phyloP scores from a whole-genome alignment of 1,140 invertebrate genomes.

The Pseudomyrmex concolor region DNA sequence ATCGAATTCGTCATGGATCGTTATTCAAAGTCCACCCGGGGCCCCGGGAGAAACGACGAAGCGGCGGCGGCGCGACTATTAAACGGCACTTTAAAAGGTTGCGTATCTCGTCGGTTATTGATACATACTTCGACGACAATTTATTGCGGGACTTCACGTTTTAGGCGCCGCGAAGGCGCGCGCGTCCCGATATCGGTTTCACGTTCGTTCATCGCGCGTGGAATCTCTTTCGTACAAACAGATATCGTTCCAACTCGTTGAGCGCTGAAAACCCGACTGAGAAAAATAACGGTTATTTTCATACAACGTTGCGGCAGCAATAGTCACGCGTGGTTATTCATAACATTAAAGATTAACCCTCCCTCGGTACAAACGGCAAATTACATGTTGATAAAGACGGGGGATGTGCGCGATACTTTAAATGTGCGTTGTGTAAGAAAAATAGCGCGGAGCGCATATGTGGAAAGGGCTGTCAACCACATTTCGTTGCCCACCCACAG shows the following conservation, averaged over 20 bases:
- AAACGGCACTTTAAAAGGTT: constrained; percentile 38
- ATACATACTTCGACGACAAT: constrained; percentile 61
- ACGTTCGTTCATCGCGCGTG: background rate
- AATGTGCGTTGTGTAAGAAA: constrained; percentile 26
- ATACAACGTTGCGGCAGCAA: background rate
- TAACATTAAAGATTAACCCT: constrained; percentile 27
- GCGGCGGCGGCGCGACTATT: constrained; percentile 34
- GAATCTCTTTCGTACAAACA: background rate
- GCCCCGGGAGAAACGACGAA: constrained; percentile 3
- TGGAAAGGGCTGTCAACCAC: background rate
- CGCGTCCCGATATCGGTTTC: background rate
- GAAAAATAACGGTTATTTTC: constrained; percentile 34
- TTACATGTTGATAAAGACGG: background rate
- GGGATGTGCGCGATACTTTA: background rate
- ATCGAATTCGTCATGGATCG: constrained; percentile 71
- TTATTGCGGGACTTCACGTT: constrained; percentile 41
- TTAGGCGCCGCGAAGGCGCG: constrained; percentile 27
- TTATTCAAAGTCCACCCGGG: constrained; percentile 65
- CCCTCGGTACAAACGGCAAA: background rate
- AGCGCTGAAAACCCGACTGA: background rate
- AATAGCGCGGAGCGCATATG: background rate
- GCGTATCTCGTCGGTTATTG: constrained; percentile 46
- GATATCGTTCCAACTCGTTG: background rate
- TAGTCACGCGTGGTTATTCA: background rate
- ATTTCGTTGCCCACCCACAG: too few relatives aligned